Conservation (phyloP, 2,888 invertebrate species). For the Luffia ferchaultella region DNA sequence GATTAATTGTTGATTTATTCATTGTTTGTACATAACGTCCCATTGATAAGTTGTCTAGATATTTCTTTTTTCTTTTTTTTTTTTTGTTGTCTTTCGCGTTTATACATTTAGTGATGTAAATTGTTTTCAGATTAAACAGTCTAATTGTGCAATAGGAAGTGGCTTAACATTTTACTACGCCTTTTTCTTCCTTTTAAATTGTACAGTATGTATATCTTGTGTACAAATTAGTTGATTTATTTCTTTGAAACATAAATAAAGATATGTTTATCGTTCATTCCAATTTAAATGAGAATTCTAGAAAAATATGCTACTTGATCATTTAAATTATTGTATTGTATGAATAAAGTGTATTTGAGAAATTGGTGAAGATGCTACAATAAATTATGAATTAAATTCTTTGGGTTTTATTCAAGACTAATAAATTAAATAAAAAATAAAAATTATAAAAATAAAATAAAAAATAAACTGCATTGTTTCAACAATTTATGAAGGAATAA, state of each 20-base stretch:
- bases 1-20: constrained; percentile 55
- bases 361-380: constrained; percentile 63
- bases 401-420: constrained; percentile 23
- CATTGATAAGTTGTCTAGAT: constrained; percentile 53
- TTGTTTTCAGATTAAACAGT: constrained; percentile 5
- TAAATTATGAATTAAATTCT: constrained; percentile 54
- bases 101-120: background rate
- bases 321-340: constrained; percentile 66
- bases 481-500: too few species aligned
- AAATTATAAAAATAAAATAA: too few species aligned
- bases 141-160: constrained; percentile 55
- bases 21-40: constrained; percentile 63
- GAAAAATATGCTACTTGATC: constrained; percentile 56
- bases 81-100: constrained; percentile 26
- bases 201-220: constrained; percentile 2
- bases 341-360: constrained; percentile 60
- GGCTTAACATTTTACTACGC: constrained; percentile 28
- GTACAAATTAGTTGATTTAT: constrained; percentile 38
- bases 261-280: constrained; percentile 64
- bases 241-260: constrained; percentile 53
- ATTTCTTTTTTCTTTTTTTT: constrained; percentile 28
- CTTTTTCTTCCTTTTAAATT: background rate
- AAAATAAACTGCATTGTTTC: too few species aligned
- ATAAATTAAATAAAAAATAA: too few species aligned
- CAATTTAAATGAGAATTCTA: constrained; percentile 62